phyloP scores from a whole-genome alignment of 2,888 invertebrate genomes.

The Branchellion lobata region DNA sequence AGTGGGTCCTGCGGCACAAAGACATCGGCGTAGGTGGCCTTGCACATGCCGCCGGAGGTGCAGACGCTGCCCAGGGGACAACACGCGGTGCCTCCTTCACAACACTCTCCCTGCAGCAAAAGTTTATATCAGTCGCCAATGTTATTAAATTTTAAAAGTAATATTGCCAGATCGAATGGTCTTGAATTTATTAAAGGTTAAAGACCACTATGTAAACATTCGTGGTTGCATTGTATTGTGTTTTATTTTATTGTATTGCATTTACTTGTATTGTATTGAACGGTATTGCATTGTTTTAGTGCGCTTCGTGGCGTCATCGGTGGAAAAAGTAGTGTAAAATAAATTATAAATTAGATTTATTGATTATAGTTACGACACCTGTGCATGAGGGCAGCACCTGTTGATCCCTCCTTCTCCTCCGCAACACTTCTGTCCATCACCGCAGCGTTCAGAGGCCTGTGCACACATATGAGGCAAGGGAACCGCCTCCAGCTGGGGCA shows the following conservation, averaged over 20 bases:
- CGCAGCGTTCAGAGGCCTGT: neutral
- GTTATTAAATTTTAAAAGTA: too few relatives aligned
- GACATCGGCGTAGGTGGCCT: neutral
- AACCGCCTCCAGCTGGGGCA: neutral
- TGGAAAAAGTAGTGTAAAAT: too few relatives aligned
- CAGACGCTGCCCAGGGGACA: constrained; percentile 18
- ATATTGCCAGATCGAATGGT: too few relatives aligned
- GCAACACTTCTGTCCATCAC: neutral
- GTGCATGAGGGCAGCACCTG: neutral
- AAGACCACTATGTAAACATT: neutral
- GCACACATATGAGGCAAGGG: neutral
- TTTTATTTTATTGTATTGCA: neutral
- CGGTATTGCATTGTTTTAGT: too few relatives aligned
- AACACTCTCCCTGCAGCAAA: constrained; percentile 24
- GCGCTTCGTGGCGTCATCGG: too few relatives aligned
- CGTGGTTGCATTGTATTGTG: neutral
- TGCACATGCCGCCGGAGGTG: constrained; percentile 17
- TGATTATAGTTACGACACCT: too few relatives aligned
- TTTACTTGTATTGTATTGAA: too few relatives aligned
- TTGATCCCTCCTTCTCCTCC: neutral
- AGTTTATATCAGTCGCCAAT: too few relatives aligned
- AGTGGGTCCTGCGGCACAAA: neutral
- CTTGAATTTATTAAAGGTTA: too few relatives aligned
- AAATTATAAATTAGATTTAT: too few relatives aligned
- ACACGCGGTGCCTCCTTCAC: neutral